Percentiles rank a stretch among this genome's conserved stretches.
Conservation (phyloP, 2,797 vertebrate species). For the Mormyrops boulengeri region DNA sequence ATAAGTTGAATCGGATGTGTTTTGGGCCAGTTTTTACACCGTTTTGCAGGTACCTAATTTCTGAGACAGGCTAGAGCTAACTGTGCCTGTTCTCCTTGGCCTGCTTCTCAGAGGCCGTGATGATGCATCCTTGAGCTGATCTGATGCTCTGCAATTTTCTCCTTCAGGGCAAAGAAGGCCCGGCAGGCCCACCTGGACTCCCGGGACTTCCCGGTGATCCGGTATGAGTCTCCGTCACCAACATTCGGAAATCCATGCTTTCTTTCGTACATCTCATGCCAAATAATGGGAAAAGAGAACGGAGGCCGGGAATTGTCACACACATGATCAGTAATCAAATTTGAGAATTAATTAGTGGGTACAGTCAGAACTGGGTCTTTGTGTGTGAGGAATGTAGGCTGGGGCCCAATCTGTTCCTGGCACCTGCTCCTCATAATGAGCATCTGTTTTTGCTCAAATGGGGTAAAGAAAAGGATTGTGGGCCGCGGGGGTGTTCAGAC, state of each 20-base stretch:
- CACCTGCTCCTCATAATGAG: slow-evolving; percentile 68
- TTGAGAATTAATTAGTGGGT: slow-evolving; percentile 66
- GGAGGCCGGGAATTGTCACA: slow-evolving; percentile 42
- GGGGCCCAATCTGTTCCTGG: slow-evolving; percentile 63
- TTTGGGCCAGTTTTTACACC: background rate
- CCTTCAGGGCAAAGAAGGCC: slow-evolving; percentile 76
- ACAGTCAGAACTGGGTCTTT: slow-evolving; percentile 58
- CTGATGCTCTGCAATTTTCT: slow-evolving; percentile 12
- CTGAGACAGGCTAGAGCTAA: background rate
- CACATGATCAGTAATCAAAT: slow-evolving; percentile 66
- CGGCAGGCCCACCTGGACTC: slow-evolving; percentile 68
- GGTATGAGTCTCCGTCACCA: slow-evolving; percentile 58
- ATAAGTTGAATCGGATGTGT: background rate
- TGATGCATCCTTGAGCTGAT: background rate
- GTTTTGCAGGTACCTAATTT: background rate
- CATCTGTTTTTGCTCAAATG: slow-evolving; percentile 68
- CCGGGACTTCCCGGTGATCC: slow-evolving; percentile 75
- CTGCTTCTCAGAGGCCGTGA: background rate
- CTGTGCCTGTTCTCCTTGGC: background rate
- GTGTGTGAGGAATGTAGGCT: slow-evolving; percentile 50
- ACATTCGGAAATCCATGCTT: background rate
- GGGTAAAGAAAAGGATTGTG: slow-evolving; percentile 50
- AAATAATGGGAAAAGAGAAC: slow-evolving; percentile 32
- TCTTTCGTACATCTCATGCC: slow-evolving; percentile 31
- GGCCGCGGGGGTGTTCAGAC: slow-evolving; percentile 56